A percentile compares a stretch with the other conserved stretches of the same genome.
Conservation (phyloP, 2,888 invertebrate species). For the Lycocerus yunnanus region DNA sequence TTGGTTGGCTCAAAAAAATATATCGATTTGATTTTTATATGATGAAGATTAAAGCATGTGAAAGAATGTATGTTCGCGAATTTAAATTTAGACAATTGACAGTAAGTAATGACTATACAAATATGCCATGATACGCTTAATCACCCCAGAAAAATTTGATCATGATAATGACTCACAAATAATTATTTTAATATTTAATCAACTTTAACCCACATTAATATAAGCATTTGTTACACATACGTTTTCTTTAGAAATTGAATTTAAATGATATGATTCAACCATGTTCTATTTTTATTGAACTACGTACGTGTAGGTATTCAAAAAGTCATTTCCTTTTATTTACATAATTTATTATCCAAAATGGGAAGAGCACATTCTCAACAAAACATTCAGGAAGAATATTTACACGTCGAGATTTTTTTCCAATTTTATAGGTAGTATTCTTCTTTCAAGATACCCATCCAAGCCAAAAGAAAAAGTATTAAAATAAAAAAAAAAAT, state of each 20-base stretch:
- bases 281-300: neutral
- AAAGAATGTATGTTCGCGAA: neutral
- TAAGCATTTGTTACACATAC: slow-evolving; percentile 1
- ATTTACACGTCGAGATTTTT: no score
- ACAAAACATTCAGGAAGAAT: neutral
- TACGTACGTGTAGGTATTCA: neutral
- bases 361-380: neutral
- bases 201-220: slow-evolving; percentile 4
- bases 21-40: neutral
- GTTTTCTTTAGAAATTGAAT: slow-evolving; percentile 4
- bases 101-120: neutral
- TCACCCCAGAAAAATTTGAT: neutral
- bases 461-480: no score
- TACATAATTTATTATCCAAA: neutral
- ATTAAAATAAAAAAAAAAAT: no score
- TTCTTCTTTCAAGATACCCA: no score
- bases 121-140: neutral
- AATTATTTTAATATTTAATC: slow-evolving; percentile 1
- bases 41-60: neutral
- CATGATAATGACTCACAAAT: slow-evolving; percentile 1
- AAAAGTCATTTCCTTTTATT: neutral
- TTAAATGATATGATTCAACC: neutral
- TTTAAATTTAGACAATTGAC: neutral
- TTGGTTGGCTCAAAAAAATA: no score
- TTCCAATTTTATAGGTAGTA: no score